These are phyloP conservation scores for Pomacea canaliculata DNA, from an alignment of 2,888 invertebrate genomes.

Conservation along the genomic window DNA sequence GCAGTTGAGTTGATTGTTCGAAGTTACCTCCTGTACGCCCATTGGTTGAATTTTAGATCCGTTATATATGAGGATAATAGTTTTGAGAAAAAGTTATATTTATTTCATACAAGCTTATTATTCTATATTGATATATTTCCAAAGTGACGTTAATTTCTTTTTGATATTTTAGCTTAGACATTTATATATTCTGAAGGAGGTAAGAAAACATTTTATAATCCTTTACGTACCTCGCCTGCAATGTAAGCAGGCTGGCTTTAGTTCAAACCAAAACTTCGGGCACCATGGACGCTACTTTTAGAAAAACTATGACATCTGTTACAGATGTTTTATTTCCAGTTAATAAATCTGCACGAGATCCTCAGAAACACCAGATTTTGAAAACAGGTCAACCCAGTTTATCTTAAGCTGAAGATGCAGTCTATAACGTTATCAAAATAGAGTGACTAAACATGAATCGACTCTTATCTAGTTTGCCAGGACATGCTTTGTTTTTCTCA, in stretches of 20 bases:
- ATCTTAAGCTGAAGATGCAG: not conserved
- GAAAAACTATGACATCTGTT: slow-evolving; percentile 61
- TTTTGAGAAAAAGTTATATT: too few species aligned
- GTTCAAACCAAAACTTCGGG: slow-evolving; percentile 16
- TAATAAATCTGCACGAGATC: slow-evolving; percentile 52
- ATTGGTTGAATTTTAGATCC: slow-evolving; percentile 11
- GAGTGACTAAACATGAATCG: too few species aligned
- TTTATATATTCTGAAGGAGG: too few species aligned
- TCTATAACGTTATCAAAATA: too few species aligned
- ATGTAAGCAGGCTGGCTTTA: slow-evolving; percentile 34
- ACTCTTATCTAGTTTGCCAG: not conserved
- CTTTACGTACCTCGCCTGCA: not conserved
- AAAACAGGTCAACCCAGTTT: slow-evolving; percentile 46
- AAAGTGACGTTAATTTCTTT: too few species aligned
- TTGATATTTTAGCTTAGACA: too few species aligned
- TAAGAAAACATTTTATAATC: too few species aligned
- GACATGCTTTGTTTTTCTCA: not conserved
- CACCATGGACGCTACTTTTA: slow-evolving; percentile 55
- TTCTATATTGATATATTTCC: too few species aligned
- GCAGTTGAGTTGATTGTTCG: slow-evolving; percentile 8
- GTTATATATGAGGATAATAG: not conserved
- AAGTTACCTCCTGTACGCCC: slow-evolving; percentile 17
- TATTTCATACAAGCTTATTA: too few species aligned
- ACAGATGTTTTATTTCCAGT: slow-evolving; percentile 65
- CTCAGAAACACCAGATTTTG: slow-evolving; percentile 57